phyloP scores from a whole-genome alignment of 2,797 vertebrate species.

The Myotis pilosus region DNA sequence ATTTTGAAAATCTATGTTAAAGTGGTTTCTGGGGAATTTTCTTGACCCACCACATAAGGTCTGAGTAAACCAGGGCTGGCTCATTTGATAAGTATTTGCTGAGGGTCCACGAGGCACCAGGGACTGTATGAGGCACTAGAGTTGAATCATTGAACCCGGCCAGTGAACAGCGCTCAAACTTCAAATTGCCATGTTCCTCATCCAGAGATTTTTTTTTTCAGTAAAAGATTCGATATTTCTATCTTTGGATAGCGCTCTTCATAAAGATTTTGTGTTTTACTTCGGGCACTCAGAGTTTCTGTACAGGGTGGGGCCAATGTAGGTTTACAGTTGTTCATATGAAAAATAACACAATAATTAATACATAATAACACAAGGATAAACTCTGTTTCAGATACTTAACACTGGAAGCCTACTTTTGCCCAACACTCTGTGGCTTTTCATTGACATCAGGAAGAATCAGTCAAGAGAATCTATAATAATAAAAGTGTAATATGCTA shows the following conservation, averaged over 20 bases:
- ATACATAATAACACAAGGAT: neutral
- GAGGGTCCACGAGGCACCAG: neutral
- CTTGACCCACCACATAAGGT: neutral
- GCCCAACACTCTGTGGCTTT: neutral
- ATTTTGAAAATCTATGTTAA: constrained; percentile 52
- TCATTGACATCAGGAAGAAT: neutral
- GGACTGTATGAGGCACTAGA: neutral
- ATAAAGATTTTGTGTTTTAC: neutral
- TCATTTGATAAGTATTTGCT: neutral
- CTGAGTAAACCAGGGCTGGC: neutral
- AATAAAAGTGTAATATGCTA: too few species aligned
- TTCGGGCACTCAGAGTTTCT: constrained; percentile 3
- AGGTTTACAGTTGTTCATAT: neutral
- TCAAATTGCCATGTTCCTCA: neutral
- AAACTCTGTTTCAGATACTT: neutral
- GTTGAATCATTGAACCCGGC: neutral
- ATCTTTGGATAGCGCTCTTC: neutral
- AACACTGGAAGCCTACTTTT: neutral
- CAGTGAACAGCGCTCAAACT: neutral
- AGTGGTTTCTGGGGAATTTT: constrained; percentile 26
- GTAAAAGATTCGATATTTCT: neutral
- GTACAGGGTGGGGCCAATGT: neutral
- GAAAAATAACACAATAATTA: neutral
- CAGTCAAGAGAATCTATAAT: neutral
- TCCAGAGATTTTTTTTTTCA: neutral